Evolutionary conservation across 2,888 invertebrate genomes (phyloP), one percentile per base, ranked within the genome.

Genomic region (Stenolophus ochropezus): DNA sequence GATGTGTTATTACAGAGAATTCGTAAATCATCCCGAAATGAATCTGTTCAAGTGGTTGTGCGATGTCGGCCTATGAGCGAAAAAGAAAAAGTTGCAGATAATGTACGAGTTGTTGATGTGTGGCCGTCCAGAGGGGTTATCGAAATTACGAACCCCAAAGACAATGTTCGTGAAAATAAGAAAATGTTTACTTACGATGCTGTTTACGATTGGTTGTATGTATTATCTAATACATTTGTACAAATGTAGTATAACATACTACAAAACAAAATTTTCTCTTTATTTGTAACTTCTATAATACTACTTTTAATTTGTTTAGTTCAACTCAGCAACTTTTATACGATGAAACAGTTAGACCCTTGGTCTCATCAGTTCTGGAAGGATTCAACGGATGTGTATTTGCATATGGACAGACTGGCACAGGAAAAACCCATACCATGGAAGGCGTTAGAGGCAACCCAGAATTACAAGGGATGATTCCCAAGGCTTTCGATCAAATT

Each of bases 351-450:
- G 98, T 99, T 79, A 93, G 97, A 69, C 97, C 98, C 0, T 90
- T 99, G 86, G 97, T 99, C 20, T 94, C 97, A 84, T 97, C 97
- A 0, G 99, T 99, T 3, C 92, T 99, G 83, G 96, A 97, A 87
- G 99, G 99, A 1, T 99, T 98, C 90, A 99, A 99, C 90, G 98
- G 99, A 11, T 99, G 99, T 85, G 98, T 99, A 85, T 99, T 99
- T 91, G 99, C 99, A 0, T 99, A 99, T 89, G 99, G 99, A 0
- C 99, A 99, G 91, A 99, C 99, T 0, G 99, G 99, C 83, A 98
- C 99, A 0, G 99, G 98, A 75, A 94, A 94, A 89, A 94, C 94
- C 6, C 93, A 92, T 89, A 94, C 94, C 8, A 94, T 94, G 94
- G 94, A 94, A 91, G 96, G 96, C 18, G 89, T 91, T 16, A 90